Conservation (phyloP, 1,140 invertebrate genomes). For the Pararge aegeria region DNA sequence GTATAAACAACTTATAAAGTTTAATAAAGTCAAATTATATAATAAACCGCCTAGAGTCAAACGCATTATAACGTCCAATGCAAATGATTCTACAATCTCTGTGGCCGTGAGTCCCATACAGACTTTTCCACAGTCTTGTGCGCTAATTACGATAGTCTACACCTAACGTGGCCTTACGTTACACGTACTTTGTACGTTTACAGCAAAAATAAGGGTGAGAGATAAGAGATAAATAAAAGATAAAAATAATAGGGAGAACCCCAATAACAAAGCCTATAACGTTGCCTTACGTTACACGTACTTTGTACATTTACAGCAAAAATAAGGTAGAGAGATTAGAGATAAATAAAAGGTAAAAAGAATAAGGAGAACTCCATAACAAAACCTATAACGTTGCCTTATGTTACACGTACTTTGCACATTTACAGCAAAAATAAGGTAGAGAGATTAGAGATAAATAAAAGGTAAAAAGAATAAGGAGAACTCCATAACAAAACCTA, state of each 20-base stretch:
- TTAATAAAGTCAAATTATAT: not conserved
- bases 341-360: too few species aligned
- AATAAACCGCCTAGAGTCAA: slow-evolving; percentile 4
- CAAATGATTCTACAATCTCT: slow-evolving; percentile 27
- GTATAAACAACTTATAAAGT: too few species aligned
- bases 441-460: not conserved
- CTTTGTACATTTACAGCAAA: not conserved
- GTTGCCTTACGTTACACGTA: slow-evolving; percentile 21
- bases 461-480: too few species aligned
- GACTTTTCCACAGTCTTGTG: slow-evolving; percentile 24
- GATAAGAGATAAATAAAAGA: not conserved
- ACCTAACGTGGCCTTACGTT: slow-evolving; percentile 23
- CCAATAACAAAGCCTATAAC: too few species aligned
- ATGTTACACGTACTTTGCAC: slow-evolving; percentile 15
- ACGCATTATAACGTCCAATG: slow-evolving; percentile 12
- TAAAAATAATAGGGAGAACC: too few species aligned
- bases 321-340: not conserved
- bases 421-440: not conserved
- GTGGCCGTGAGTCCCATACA: slow-evolving; percentile 26
- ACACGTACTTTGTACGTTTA: slow-evolving; percentile 8
- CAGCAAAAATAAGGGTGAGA: not conserved
- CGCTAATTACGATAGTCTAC: slow-evolving; percentile 35
- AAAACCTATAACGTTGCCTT: too few species aligned
- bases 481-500: too few species aligned
- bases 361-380: too few species aligned